Base-by-base conservation (phyloP, 2,888 invertebrate genomes). In the Dastarcus helophoroides region DNA sequence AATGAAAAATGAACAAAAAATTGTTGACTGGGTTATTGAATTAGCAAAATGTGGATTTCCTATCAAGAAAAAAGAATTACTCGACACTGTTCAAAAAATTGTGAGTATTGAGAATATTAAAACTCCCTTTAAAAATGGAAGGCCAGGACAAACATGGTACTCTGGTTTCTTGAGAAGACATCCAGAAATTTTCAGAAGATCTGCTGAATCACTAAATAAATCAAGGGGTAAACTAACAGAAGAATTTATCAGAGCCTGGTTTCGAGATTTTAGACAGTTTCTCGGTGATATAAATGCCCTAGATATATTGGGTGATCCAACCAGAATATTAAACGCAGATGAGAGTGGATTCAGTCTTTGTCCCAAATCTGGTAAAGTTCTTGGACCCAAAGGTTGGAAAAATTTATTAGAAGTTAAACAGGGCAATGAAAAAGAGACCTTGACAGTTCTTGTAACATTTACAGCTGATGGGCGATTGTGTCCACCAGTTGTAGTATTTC, bases 341-440 rank as follows among this genome's bases (percentile, higher is more conserved):
- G 54, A 57, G 40, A 48, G 48, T 9, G 46, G 48, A 19, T 56
- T 57, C 36, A 39, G 38, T 29, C 31, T 56, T 3, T 48, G 50
- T 35, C 36, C 36, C 2, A 39, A 41, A 29, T 19, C 36, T 4
- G 35, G 33, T 10, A 38, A 33, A 22, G 37, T 40, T 0, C 11
- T 42, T 3, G 37, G 31, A 8, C 33, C 30, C n/a, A 40, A 25
- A 16, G 41, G 38, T 9, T 30, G 14, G n/a, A 26, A 36, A 23
- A 34, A 42, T 22, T 15, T 38, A 5, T 34, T 35, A 21, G 8
- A 19, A 11, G 24, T 33, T 3, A 33, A 37, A 35, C 7, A 15
- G 5, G 38, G 33, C 12, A 39, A 37, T 11, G 37, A 33, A 15
- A 42, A 44, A 30, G 40, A 41, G 17, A 38, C 32, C 9, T 14